These are phyloP conservation scores for Melanostoma mellinum DNA, from an alignment of 2,888 invertebrate species.

Conservation along the genomic window DNA sequence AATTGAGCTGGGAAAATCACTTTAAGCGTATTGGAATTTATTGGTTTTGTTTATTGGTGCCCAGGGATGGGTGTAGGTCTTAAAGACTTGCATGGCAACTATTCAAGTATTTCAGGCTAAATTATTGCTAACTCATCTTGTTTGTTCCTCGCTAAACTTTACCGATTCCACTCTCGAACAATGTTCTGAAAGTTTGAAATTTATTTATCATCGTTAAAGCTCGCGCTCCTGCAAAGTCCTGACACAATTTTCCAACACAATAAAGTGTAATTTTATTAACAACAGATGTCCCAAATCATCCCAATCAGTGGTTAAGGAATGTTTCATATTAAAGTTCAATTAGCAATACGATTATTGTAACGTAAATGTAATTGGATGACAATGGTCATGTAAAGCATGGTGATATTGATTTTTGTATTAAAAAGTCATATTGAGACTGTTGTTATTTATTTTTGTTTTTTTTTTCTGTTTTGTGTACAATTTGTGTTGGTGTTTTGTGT, in stretches of 20 bases:
- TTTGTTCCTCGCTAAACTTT: slow-evolving; percentile 53
- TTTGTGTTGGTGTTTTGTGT: not conserved
- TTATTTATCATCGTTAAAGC: slow-evolving; percentile 40
- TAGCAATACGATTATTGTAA: slow-evolving; percentile 41
- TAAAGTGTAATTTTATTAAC: slow-evolving; percentile 46
- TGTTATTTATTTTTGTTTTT: not conserved
- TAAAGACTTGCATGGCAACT: slow-evolving; percentile 23
- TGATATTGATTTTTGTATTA: slow-evolving; percentile 24
- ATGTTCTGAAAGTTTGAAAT: slow-evolving; percentile 39
- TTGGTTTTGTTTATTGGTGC: slow-evolving; percentile 58
- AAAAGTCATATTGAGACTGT: slow-evolving; percentile 16
- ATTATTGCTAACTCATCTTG: slow-evolving; percentile 41
- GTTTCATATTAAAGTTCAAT: slow-evolving; percentile 43
- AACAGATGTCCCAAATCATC: slow-evolving; percentile 56
- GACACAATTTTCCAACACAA: slow-evolving; percentile 29
- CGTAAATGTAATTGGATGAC: slow-evolving; percentile 45
- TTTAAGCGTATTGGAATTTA: slow-evolving; percentile 71
- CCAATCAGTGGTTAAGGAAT: slow-evolving; percentile 43
- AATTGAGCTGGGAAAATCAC: slow-evolving; percentile 60
- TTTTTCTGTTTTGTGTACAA: not conserved
- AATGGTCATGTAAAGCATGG: slow-evolving; percentile 19
- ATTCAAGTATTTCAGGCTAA: slow-evolving; percentile 38
- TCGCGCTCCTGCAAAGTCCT: slow-evolving; percentile 9
- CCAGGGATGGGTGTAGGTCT: slow-evolving; percentile 25
- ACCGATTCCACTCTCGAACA: slow-evolving; percentile 44